Evolutionary conservation across 2,797 vertebrate genomes (phyloP), one percentile per base, ranked within the genome.

Genomic region (Alectoris magna): DNA sequence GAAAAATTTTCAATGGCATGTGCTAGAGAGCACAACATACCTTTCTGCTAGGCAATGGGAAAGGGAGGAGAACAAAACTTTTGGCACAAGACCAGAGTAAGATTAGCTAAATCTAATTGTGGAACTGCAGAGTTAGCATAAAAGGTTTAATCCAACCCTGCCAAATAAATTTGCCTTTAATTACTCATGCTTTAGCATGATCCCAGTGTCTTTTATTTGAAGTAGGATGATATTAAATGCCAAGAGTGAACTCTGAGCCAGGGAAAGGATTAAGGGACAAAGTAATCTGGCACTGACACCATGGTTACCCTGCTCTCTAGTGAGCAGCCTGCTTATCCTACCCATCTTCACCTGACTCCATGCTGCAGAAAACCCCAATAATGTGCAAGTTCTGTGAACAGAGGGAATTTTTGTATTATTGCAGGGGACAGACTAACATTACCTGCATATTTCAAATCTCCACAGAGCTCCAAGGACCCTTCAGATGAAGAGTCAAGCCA

Each of bases 381-480:
- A 39, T 64, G 3, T 23, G 27, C 27, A 39, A 64, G 27, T 67
- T 66, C 78, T 60, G 22, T 75, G 59, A 72, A 75, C 9, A 9
- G 31, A 78, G 36, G 29, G 55, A 63, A 46, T 29, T 2, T 1
- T 38, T 81, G 19, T 44, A 3, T 64, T 56, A 24, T 29, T 67
- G 43, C 27, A 87, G 73, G 22, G 15, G 27, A 39, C 24, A 55
- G 29, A 6, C 70, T 94, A 90, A 95, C 3, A 8, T 79, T 90
- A 68, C 17, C 9, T 22, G 8, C 14, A 0, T 84, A 38, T 97
- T 91, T 96, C 71, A 92, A 36, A 94, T 74, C 48, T 91, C 82
- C 78, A 53, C 97, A 99, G 99, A 98, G 90, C 84, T 98, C 98
- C 82, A 98, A 98, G 97, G 98, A 98, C 62, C 95, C 98, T 62